Percentiles rank a stretch among this genome's conserved stretches.
Conservation (phyloP, 2,888 invertebrate species). For the Lepetodrilus schrolli region DNA sequence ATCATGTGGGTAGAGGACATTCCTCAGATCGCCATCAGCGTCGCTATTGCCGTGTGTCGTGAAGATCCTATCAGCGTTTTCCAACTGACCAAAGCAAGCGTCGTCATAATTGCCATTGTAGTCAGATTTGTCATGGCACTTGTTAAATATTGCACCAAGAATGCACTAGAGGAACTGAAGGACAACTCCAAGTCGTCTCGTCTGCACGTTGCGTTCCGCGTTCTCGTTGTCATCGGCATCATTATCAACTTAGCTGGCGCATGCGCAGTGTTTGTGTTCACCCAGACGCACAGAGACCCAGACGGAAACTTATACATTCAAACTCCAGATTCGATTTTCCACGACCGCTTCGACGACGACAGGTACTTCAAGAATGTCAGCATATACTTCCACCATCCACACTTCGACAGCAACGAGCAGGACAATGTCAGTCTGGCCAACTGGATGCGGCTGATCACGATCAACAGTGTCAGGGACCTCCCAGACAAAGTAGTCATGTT, state of each 20-base stretch:
- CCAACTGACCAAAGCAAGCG: conserved; percentile 47
- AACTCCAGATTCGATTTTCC: conserved; percentile 49
- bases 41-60: conserved; percentile 50
- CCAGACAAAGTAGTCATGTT: conserved; percentile 30
- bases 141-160: conserved; percentile 44
- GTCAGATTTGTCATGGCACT: conserved; percentile 48
- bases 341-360: conserved; percentile 55
- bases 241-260: conserved; percentile 50
- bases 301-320: conserved; percentile 53
- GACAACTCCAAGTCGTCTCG: conserved; percentile 37
- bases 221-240: conserved; percentile 54
- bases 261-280: conserved; percentile 54
- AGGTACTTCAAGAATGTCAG: conserved; percentile 63
- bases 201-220: conserved; percentile 50
- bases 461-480: conserved; percentile 25
- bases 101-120: conserved; percentile 48
- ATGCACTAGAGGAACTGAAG: background rate
- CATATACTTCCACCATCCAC: conserved; percentile 56
- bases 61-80: conserved; percentile 52
- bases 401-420: conserved; percentile 42
- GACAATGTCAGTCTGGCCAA: conserved; percentile 34
- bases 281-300: conserved; percentile 50
- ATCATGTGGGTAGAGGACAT: conserved; percentile 50
- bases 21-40: conserved; percentile 43
- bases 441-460: conserved; percentile 42